Evolutionary conservation across 2,797 vertebrate species (phyloP), one percentile per base, ranked within the genome.

Genomic region (Enteromius viviparus): DNA sequence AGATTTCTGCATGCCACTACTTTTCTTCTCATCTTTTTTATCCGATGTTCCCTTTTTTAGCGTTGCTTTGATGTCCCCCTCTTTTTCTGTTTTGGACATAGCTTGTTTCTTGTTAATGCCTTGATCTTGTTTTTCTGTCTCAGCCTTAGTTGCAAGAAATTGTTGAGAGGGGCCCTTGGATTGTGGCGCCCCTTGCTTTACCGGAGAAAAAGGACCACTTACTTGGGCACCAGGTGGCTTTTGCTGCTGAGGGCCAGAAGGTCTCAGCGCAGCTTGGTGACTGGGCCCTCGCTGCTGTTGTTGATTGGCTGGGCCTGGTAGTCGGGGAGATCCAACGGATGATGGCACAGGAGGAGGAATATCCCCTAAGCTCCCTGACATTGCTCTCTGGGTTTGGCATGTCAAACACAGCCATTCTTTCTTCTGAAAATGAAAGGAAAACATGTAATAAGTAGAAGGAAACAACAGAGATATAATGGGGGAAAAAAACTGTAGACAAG

Each of bases 321-420:
- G 92, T 78, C 92, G 91, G 0, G 96, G 95, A 82, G 95, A 96
- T 88, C 94, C 95, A 11, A 77, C 19, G 15, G 95, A 89, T 7
- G 95, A 93, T 23, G 94, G 91, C 87, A 89, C 87, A 0, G 96
- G 94, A 82, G 93, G 86, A 49, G 94, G 91, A 85, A 93, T 94
- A 89, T 98, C 97, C 70, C 96, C 98, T 70, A 99, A 92, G 90
- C 95, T 95, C 91, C 97, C 98, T 85, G 99, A 97, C 21, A 99
- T 93, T 85, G 99, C 95, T 90, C 98, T 94, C 93, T 98, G 96
- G 12, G 98, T 99, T 96, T 99, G 98, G 95, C 98, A 99, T 93
- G 98, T 99, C 94, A 99, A 95, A 92, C 98, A 99, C 47, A 99
- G 96, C 98, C 98, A 99, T 94, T 99, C 98, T 37, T 97, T 98